These are phyloP conservation scores for Euura saliciscinereae DNA, from an alignment of 1,140 invertebrate species.

Conservation along the genomic window DNA sequence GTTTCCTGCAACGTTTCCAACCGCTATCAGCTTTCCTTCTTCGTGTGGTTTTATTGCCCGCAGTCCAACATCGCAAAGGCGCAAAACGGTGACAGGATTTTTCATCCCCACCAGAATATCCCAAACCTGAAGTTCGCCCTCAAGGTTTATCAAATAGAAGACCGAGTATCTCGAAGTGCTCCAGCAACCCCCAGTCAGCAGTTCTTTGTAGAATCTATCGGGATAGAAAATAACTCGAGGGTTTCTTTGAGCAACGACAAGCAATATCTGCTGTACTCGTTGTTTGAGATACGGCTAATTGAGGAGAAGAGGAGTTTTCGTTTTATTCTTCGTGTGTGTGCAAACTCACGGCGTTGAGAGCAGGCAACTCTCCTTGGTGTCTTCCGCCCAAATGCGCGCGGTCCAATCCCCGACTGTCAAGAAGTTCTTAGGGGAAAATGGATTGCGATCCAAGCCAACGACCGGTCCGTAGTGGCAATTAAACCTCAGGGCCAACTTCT, in stretches of 20 bases:
- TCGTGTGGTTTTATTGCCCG: constrained; percentile 66
- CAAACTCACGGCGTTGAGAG: constrained; percentile 69
- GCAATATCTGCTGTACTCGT: background rate
- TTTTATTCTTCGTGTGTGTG: background rate
- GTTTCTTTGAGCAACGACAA: constrained; percentile 18
- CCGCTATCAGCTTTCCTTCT: constrained; percentile 68
- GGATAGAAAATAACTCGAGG: constrained; percentile 12
- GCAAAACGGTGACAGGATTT: constrained; percentile 78
- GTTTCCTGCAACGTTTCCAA: constrained; percentile 81
- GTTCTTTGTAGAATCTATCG: constrained; percentile 66
- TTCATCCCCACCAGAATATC: constrained; percentile 83
- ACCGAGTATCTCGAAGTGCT: constrained; percentile 71
- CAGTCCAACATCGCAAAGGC: constrained; percentile 70
- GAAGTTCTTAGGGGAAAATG: constrained; percentile 85
- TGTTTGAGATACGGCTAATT: too few relatives aligned
- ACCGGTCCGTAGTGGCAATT: constrained; percentile 84
- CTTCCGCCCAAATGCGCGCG: constrained; percentile 87
- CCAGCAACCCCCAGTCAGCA: constrained; percentile 85
- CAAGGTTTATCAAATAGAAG: constrained; percentile 54
- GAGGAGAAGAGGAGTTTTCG: background rate
- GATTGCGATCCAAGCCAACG: constrained; percentile 80
- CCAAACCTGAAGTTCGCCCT: constrained; percentile 87
- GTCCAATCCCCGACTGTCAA: constrained; percentile 89
- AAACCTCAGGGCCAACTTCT: constrained; percentile 77
- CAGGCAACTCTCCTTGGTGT: constrained; percentile 83